A percentile compares a stretch with the other conserved stretches of the same genome.
These are phyloP conservation scores for Philotrypesis tridentata DNA, from an alignment of 1,140 invertebrate species.

Conservation along the genomic window DNA sequence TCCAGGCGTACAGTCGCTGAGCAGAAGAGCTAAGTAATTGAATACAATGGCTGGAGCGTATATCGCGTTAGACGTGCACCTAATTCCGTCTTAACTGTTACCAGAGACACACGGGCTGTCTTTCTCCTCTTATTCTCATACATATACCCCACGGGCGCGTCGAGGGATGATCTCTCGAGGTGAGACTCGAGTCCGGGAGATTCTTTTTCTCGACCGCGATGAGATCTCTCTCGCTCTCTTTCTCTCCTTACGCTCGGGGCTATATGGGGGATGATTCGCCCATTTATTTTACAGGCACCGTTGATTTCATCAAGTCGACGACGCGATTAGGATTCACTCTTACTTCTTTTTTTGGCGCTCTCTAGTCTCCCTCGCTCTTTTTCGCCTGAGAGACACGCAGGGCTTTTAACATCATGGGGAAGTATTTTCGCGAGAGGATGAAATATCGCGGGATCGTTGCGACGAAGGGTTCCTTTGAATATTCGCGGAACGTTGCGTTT, in stretches of 20 bases:
- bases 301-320: conserved; percentile 39
- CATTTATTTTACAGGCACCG: conserved; percentile 38
- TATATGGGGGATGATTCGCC: conserved; percentile 29
- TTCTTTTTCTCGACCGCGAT: neutral
- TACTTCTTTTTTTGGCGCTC: neutral
- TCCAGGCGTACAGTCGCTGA: conserved; percentile 24
- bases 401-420: neutral
- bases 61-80: conserved; percentile 51
- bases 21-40: conserved; percentile 62
- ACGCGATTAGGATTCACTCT: conserved; percentile 39
- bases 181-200: neutral
- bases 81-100: conserved; percentile 52
- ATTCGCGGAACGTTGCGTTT: no score
- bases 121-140: neutral
- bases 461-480: no score
- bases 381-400: neutral
- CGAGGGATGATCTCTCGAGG: neutral
- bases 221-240: conserved; percentile 3
- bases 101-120: neutral
- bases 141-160: neutral
- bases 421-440: neutral
- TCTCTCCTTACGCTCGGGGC: no score
- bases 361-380: neutral
- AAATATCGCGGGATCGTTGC: no score
- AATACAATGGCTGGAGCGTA: conserved; percentile 59